Conservation (phyloP, 2,888 invertebrate genomes). For the Caenorhabditis becei region DNA sequence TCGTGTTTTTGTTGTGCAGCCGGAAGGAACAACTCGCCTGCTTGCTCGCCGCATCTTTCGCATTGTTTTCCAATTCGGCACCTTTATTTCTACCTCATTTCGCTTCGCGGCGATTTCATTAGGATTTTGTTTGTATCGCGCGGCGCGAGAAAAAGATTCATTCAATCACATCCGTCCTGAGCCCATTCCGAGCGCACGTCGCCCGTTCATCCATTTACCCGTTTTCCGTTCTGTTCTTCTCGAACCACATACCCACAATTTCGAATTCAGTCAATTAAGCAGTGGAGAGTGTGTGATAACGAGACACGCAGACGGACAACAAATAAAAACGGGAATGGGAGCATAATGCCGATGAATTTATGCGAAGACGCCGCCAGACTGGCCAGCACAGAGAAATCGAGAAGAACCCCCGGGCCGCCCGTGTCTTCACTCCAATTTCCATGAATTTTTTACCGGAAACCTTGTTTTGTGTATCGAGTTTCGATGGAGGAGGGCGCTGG, state of each 20-base stretch:
- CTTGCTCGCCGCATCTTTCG: neutral
- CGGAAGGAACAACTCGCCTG: conserved; percentile 7
- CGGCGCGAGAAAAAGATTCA: neutral
- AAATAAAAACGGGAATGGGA: neutral
- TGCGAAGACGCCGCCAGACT: conserved; percentile 1
- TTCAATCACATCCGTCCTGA: conserved; percentile 3
- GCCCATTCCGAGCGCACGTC: neutral
- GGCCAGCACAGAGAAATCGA: conserved; percentile 5
- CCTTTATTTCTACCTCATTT: conserved; percentile 24
- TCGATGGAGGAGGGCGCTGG: neutral
- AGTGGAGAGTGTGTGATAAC: conserved; percentile 7
- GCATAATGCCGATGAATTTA: conserved; percentile 40
- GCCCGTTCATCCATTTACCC: neutral
- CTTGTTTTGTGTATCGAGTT: conserved; percentile 21
- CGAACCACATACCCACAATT: conserved; percentile 29
- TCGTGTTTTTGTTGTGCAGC: conserved; percentile 6
- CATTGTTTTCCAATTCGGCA: conserved; percentile 22
- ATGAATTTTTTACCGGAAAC: conserved; percentile 15
- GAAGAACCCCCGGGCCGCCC: neutral
- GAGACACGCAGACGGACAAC: conserved; percentile 24
- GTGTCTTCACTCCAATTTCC: conserved; percentile 16
- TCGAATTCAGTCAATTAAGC: conserved; percentile 36
- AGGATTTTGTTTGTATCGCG: neutral
- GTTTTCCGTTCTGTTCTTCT: neutral
- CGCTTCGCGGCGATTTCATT: conserved; percentile 8